Base-by-base conservation (phyloP, 2,888 invertebrate genomes). In the Nemurella pictetii region DNA sequence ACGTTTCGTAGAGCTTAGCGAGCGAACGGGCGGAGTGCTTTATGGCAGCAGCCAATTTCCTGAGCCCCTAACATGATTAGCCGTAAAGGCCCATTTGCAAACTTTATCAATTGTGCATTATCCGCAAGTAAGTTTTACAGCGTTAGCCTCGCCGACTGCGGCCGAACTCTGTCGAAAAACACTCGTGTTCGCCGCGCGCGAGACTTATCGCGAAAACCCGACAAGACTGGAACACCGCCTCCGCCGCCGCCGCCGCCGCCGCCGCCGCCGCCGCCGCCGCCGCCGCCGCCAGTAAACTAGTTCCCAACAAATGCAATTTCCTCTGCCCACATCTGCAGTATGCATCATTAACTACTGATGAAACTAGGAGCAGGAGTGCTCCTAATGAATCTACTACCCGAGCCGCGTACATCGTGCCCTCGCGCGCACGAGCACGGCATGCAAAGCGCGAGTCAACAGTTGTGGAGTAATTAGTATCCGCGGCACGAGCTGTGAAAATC, bases 401-500 rank as follows among this genome's bases (percentile, higher is more conserved):
- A 7, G 27, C 75, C 25, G 27, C 25, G 28, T 5, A 2, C 15
- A n/a, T 75, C 26, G 7, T 55, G 55, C 4, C 27, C 7, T 9
- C 3, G 20, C 1, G 7, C 25, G 27, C 75, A 27, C 9, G 26
- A 2, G 28, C 20, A 9, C 27, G 27, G 3, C 27, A 27, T 75
- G 27, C 75, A 75, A 28, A 73, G 3, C 25, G 25, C 15, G 75
- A 29, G 80, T 30, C 26, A 30, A 80, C 32, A 25, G 26, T 80
- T 80, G 35, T 35, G 7, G 30, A 26, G 36, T 80, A 3, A 80
- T 35, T 29, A 80, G 35, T 80, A 15, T 9, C 7, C 20, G 28
- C 15, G 7, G 9, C n/a, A n/a, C 75, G 80, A 35, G 25, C 80
- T 32, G 80, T 80, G 80, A 80, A 78, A 80, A 80, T 80, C 80